Conservation (phyloP, 2,888 invertebrate genomes). For the Biston stratarius region DNA sequence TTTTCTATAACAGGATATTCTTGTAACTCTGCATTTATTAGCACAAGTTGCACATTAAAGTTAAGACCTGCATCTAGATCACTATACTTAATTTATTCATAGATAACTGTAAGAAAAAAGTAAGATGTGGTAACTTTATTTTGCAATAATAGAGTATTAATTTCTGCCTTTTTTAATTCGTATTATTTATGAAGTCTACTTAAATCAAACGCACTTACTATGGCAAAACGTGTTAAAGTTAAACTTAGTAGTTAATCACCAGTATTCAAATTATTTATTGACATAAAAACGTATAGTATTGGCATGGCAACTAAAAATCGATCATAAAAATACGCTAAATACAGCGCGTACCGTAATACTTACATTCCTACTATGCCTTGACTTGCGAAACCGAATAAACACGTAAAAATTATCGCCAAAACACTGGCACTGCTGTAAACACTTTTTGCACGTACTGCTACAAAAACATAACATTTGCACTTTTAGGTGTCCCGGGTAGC, state of each 20-base stretch:
- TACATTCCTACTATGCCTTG: constrained; percentile 59
- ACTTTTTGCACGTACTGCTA: not conserved
- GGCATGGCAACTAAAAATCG: constrained; percentile 31
- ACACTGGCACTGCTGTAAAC: constrained; percentile 4
- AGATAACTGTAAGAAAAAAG: not conserved
- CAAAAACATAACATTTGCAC: constrained; percentile 56
- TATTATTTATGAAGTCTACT: not conserved
- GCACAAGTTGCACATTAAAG: not conserved
- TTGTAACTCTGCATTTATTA: not conserved
- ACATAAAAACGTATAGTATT: too few relatives aligned
- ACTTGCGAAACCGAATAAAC: constrained; percentile 59
- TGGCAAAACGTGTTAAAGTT: not conserved
- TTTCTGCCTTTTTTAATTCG: too few relatives aligned
- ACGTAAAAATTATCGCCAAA: constrained; percentile 35
- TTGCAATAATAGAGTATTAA: not conserved
- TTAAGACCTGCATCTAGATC: not conserved
- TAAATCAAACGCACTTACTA: not conserved
- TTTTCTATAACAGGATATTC: constrained; percentile 6
- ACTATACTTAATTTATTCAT: constrained; percentile 1
- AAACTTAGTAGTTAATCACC: constrained; percentile 17
- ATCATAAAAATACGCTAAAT: constrained; percentile 55
- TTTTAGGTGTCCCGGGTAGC: constrained; percentile 54
- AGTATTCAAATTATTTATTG: too few relatives aligned
- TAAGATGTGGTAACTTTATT: not conserved
- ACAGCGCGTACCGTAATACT: constrained; percentile 63